Percentiles rank a stretch among this genome's conserved stretches.
Evolutionary conservation across 2,888 invertebrate species (phyloP).

Genomic region (Holacanthella duospinosa): DNA sequence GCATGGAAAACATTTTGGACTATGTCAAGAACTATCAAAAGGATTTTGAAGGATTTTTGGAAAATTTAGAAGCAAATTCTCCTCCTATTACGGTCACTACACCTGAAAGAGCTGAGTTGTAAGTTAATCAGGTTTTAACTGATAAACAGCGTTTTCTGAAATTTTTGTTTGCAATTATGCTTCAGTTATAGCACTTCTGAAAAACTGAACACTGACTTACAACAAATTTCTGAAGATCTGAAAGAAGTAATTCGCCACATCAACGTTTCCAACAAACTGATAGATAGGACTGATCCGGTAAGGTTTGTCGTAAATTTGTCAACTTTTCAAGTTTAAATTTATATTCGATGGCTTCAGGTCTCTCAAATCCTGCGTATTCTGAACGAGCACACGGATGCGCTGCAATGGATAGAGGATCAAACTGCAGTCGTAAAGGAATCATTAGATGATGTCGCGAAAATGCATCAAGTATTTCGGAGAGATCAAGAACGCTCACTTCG

Average conservation of each 20-base stretch:
- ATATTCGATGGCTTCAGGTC: slow-evolving; percentile 51
- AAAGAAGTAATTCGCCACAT: slow-evolving; percentile 91
- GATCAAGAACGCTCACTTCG: neutral
- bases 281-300: slow-evolving; percentile 76
- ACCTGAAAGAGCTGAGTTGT: slow-evolving; percentile 81
- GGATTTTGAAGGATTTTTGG: slow-evolving; percentile 76
- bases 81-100: slow-evolving; percentile 42
- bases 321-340: neutral
- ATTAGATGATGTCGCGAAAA: slow-evolving; percentile 66
- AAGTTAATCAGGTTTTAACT: slow-evolving; percentile 42
- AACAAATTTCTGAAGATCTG: slow-evolving; percentile 87
- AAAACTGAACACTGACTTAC: slow-evolving; percentile 78
- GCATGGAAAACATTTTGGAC: slow-evolving; percentile 83
- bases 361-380: slow-evolving; percentile 85
- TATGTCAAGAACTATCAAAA: slow-evolving; percentile 85
- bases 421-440: slow-evolving; percentile 65
- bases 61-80: slow-evolving; percentile 57
- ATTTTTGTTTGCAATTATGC: neutral
- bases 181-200: slow-evolving; percentile 72
- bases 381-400: slow-evolving; percentile 90
- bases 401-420: slow-evolving; percentile 87
- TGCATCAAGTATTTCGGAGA: neutral
- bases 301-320: slow-evolving; percentile 40
- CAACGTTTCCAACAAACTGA: slow-evolving; percentile 73
- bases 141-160: too few relatives aligned